Percentiles rank a stretch among this genome's conserved stretches.
Conservation (phyloP, 2,888 invertebrate genomes). For the Hoplodrina blanda region DNA sequence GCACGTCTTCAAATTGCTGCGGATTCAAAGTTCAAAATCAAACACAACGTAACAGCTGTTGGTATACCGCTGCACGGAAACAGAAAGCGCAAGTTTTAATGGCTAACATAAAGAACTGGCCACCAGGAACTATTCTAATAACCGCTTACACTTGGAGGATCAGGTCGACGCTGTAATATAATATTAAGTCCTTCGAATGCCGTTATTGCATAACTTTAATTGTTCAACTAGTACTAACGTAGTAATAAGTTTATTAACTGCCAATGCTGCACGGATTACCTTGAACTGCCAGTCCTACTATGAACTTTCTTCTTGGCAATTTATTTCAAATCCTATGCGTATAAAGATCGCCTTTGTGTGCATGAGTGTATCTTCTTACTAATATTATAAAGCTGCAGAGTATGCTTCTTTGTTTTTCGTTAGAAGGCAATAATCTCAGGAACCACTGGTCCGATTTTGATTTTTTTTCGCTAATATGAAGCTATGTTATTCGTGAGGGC, state of each 20-base stretch:
- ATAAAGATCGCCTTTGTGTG: too few relatives aligned
- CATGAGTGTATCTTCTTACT: too few relatives aligned
- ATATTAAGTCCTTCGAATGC: conserved; percentile 4
- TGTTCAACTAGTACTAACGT: conserved; percentile 15
- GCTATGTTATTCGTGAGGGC: too few relatives aligned
- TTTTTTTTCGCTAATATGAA: too few relatives aligned
- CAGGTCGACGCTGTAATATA: not conserved
- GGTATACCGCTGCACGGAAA: conserved; percentile 6
- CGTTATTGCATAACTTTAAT: conserved; percentile 31
- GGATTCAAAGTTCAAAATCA: conserved; percentile 1
- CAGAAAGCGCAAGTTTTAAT: conserved; percentile 35
- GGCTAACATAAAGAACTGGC: conserved; percentile 9
- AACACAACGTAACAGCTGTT: conserved; percentile 13
- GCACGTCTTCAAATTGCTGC: not conserved
- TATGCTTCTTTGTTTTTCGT: too few relatives aligned
- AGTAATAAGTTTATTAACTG: conserved; percentile 10
- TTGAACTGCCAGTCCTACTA: too few relatives aligned
- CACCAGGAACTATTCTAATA: conserved; percentile 44
- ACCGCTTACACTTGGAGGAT: conserved; percentile 13
- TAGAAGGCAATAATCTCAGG: too few relatives aligned
- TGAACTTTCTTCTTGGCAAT: too few relatives aligned
- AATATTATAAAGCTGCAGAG: too few relatives aligned
- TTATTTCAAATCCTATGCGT: too few relatives aligned
- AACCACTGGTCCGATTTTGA: too few relatives aligned
- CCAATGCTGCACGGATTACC: not conserved